A percentile compares a stretch with the other conserved stretches of the same genome.
phyloP scores from a whole-genome alignment of 2,888 invertebrate species.

The Apotomis betuletana region DNA sequence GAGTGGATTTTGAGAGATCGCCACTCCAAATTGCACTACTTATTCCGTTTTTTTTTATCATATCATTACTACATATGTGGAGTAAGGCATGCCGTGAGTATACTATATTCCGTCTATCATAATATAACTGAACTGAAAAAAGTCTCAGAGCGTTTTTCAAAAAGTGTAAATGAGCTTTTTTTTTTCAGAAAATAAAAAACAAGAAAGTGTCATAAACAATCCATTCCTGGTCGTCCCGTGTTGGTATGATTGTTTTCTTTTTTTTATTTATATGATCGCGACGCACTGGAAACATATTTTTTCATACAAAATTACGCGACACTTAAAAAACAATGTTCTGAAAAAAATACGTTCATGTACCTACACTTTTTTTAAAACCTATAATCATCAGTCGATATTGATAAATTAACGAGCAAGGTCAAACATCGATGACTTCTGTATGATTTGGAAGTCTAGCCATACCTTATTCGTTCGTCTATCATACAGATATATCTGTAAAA shows the following conservation, averaged over 20 bases:
- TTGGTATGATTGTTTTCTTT: too few relatives aligned
- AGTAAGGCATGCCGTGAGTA: slow-evolving; percentile 9
- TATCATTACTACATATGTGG: slow-evolving; percentile 3
- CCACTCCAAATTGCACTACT: neutral
- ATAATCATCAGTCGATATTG: neutral
- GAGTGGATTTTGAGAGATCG: neutral
- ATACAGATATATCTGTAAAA: slow-evolving; percentile 22
- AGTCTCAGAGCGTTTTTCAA: too few relatives aligned
- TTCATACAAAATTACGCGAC: too few relatives aligned
- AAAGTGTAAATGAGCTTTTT: too few relatives aligned
- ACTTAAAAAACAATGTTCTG: too few relatives aligned
- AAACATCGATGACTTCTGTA: neutral
- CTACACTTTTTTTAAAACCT: too few relatives aligned
- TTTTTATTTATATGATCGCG: too few relatives aligned
- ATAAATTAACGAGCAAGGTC: neutral
- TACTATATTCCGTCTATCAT: neutral
- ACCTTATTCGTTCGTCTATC: neutral
- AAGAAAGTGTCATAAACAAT: too few relatives aligned
- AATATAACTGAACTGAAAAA: neutral
- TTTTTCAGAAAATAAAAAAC: too few relatives aligned
- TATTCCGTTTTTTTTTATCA: neutral
- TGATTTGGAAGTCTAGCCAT: neutral
- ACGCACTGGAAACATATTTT: too few relatives aligned
- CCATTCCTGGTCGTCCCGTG: too few relatives aligned
- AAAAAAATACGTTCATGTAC: too few relatives aligned